Conservation (phyloP, 2,113 vertebrate genomes). For the Xiphias gladius region DNA sequence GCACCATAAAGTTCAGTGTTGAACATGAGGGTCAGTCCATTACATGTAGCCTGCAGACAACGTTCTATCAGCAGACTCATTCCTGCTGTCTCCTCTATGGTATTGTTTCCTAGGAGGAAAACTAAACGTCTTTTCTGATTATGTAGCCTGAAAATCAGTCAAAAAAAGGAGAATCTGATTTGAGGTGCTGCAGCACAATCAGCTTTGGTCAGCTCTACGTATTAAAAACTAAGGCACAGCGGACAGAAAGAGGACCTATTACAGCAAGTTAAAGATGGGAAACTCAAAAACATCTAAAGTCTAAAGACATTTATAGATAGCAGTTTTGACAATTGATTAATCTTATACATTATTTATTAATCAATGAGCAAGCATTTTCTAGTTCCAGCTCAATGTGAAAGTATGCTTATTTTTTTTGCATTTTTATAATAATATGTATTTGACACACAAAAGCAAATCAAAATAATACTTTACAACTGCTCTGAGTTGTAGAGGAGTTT, state of each 20-base stretch:
- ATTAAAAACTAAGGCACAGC: too few relatives aligned
- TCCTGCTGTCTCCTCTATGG: constrained; percentile 44
- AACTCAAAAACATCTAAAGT: neutral
- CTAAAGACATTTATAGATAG: neutral
- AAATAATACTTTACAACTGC: too few relatives aligned
- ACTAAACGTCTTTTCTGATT: constrained; percentile 39
- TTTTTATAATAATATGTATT: neutral
- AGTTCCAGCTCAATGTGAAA: neutral
- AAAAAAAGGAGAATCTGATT: neutral
- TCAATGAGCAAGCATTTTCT: neutral
- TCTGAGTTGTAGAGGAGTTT: neutral
- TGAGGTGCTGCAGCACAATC: neutral
- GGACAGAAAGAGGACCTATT: too few relatives aligned
- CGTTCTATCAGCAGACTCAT: constrained; percentile 48
- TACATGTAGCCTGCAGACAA: constrained; percentile 63
- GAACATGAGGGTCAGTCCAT: constrained; percentile 69
- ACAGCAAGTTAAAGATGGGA: neutral
- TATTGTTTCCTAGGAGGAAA: constrained; percentile 54
- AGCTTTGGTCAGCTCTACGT: neutral
- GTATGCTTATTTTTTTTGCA: neutral
- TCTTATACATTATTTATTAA: neutral
- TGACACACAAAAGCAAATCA: neutral
- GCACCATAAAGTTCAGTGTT: constrained; percentile 62
- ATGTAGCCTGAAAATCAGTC: constrained; percentile 5
- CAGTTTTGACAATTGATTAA: neutral